Conservation (phyloP, 2,888 invertebrate species). For the Rugalucina vietnamica region DNA sequence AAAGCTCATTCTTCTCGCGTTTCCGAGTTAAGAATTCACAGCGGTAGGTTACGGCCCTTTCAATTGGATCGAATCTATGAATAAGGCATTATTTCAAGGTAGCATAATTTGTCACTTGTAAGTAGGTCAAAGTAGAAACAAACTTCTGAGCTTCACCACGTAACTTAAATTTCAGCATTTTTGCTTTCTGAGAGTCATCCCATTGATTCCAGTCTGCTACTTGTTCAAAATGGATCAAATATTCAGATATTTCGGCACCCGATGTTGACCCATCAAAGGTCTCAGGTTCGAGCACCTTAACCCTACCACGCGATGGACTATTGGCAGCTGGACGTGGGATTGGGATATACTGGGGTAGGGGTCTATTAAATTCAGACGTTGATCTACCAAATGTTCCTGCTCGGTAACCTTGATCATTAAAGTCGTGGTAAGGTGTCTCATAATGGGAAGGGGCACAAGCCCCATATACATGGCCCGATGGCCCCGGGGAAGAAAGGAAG, state of each 20-base stretch:
- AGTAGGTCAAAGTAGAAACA: background rate
- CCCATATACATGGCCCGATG: no score
- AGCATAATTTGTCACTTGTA: background rate
- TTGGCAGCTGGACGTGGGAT: no score
- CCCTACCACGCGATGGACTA: no score
- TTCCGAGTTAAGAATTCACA: conserved; percentile 39
- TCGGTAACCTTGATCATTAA: no score
- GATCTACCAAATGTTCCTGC: no score
- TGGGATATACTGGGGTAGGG: no score
- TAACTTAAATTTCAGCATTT: background rate
- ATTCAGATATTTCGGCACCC: background rate
- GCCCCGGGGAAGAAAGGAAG: no score
- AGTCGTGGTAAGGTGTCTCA: no score
- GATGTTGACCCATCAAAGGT: background rate
- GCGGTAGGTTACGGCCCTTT: conserved; percentile 18
- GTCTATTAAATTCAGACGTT: no score
- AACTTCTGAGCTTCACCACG: background rate
- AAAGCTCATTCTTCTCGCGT: conserved; percentile 1
- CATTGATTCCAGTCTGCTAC: background rate
- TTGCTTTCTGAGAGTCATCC: background rate
- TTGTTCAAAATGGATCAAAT: background rate
- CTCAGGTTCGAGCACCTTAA: background rate
- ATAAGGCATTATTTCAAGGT: conserved; percentile 1
- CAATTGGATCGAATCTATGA: conserved; percentile 28
- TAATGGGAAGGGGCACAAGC: no score